These are phyloP conservation scores for Nothobranchius furzeri DNA, from an alignment of 2,113 vertebrate genomes.

Conservation along the genomic window DNA sequence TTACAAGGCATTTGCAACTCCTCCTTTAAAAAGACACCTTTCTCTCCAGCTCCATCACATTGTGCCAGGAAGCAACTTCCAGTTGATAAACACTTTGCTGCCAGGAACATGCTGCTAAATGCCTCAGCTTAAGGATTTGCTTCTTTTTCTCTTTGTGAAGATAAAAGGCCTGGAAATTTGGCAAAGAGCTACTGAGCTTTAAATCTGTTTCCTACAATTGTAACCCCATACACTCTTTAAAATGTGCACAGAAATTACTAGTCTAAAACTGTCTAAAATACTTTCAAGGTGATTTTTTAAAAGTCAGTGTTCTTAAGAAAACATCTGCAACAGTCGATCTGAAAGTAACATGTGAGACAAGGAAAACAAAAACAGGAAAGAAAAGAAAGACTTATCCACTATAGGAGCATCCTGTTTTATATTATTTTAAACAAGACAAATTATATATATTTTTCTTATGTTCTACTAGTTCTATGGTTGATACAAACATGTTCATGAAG, in stretches of 20 bases:
- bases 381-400: too few species aligned
- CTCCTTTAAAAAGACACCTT: constrained; percentile 60
- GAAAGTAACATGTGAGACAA: too few species aligned
- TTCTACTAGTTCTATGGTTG: too few species aligned
- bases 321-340: too few species aligned
- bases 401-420: too few species aligned
- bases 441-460: too few species aligned
- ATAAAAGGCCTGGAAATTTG: constrained; percentile 40
- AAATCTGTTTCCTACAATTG: constrained; percentile 34
- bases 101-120: constrained; percentile 60
- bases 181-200: constrained; percentile 22
- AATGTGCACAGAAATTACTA: too few species aligned
- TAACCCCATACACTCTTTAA: neutral
- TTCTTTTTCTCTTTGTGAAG: constrained; percentile 37
- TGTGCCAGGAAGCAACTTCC: constrained; percentile 52
- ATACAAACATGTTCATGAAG: too few species aligned
- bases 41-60: constrained; percentile 60
- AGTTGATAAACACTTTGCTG: constrained; percentile 46
- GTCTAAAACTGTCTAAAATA: neutral
- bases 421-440: too few species aligned
- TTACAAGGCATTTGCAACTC: constrained; percentile 59
- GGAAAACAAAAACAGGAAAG: too few species aligned
- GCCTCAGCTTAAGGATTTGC: constrained; percentile 35
- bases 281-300: too few species aligned
- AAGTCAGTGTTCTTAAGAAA: too few species aligned